Percentiles rank a stretch among this genome's conserved stretches.
phyloP scores from a whole-genome alignment of 2,888 invertebrate species.

The Ormyrus thymus region DNA sequence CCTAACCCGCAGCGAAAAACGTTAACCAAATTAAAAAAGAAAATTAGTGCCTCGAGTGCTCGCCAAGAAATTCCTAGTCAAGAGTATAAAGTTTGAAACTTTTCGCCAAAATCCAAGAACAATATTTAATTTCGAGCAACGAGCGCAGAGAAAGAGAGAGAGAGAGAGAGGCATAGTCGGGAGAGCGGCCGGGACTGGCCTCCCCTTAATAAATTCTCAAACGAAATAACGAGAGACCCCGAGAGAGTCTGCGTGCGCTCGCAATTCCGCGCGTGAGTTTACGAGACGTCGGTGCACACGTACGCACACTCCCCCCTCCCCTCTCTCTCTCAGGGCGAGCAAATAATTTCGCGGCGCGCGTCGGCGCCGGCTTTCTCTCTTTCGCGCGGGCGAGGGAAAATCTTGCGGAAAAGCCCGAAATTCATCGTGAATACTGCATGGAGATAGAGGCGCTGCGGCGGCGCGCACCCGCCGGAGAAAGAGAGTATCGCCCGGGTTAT shows the following conservation, averaged over 20 bases:
- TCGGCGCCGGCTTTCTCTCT: constrained; percentile 3
- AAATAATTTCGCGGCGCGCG: constrained; percentile 36
- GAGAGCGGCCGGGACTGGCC: too few species aligned
- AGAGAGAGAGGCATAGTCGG: too few species aligned
- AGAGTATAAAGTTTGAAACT: too few species aligned
- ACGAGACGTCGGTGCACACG: constrained; percentile 30
- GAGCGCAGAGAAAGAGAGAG: neutral
- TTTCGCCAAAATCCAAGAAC: neutral
- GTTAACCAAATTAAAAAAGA: too few species aligned
- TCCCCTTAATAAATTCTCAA: constrained; percentile 44
- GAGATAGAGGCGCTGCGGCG: too few species aligned
- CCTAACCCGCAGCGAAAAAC: too few species aligned
- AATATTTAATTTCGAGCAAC: constrained; percentile 29
- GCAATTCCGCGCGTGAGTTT: constrained; percentile 38
- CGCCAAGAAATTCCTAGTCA: too few species aligned
- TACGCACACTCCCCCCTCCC: neutral
- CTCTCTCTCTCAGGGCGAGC: neutral
- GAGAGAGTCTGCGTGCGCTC: neutral
- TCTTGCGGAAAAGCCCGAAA: constrained; percentile 51
- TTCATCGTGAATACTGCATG: constrained; percentile 39
- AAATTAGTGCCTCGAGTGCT: too few species aligned
- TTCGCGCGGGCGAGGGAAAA: constrained; percentile 33
- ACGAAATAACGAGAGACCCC: constrained; percentile 35
- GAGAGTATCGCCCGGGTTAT: constrained; percentile 3
- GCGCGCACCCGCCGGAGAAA: too few species aligned